Evolutionary conservation across 2,113 vertebrate species (phyloP).

Genomic region (Hipposideros armiger): DNA sequence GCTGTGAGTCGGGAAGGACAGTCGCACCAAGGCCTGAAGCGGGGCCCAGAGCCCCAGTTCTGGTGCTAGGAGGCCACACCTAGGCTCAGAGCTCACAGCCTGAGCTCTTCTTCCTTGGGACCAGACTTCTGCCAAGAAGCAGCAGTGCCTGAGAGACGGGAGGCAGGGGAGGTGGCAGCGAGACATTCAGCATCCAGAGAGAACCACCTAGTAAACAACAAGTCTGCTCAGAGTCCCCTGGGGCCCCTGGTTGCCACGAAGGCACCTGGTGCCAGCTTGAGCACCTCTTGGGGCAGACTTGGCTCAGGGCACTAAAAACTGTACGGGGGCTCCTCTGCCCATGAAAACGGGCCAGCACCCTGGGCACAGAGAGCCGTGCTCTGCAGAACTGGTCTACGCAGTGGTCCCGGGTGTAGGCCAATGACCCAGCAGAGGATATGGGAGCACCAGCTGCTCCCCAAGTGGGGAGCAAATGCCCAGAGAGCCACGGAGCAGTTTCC

Average conservation of each 20-base stretch:
- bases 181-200: not conserved
- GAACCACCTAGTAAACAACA: not conserved
- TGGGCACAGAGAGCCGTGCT: not conserved
- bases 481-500: not conserved
- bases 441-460: not conserved
- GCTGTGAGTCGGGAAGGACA: rapidly evolving
- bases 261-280: not conserved
- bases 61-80: not conserved
- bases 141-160: not conserved
- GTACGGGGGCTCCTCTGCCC: not conserved
- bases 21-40: not conserved
- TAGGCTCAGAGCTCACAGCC: not conserved
- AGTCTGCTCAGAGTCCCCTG: not conserved
- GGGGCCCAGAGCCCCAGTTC: not conserved
- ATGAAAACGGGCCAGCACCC: not conserved
- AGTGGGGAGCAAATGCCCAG: not conserved
- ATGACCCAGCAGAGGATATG: not conserved
- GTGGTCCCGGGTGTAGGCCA: not conserved
- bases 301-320: not conserved
- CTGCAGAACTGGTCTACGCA: not conserved
- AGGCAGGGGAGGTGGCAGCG: rapidly evolving
- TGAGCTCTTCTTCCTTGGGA: not conserved
- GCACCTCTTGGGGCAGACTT: not conserved
- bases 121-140: not conserved
- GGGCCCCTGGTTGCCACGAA: rapidly evolving